Evolutionary conservation across 2,797 vertebrate genomes (phyloP), one percentile per base, ranked within the genome.

Genomic region (Brotula barbata): DNA sequence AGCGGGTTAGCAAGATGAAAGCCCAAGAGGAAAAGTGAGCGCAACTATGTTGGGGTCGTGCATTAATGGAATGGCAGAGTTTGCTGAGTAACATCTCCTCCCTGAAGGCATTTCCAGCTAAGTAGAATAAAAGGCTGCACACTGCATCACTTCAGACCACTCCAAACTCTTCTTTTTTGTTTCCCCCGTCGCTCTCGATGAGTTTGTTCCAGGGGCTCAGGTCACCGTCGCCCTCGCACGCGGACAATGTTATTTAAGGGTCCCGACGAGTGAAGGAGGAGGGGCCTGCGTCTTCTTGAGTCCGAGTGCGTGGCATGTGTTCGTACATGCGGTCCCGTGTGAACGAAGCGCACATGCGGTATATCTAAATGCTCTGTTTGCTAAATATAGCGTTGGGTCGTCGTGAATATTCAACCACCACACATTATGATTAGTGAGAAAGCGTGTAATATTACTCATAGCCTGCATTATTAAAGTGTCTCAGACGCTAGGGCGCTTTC

Each of bases 121-220:
- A 88, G 80, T 82, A 82, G 84, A 85, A 70, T 80, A 86, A 80
- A 79, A 85, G 61, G 76, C 65, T 69, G 68, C 82, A 73, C 86
- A 86, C 80, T 78, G 71, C 82, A 86, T 89, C 85, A 85, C 79
- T 73, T 81, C 73, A 71, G 8, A 70, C 77, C 78, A 71, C n/a
- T n/a, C n/a, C n/a, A n/a, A n/a, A n/a, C n/a, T n/a, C 72, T 81
- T 55, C 68, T 63, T 20, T 45, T 59, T 28, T 54, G 62, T 64
- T 48, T 20, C n/a, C 12, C 36, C 44, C 62, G 75, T 52, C 63
- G 74, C 73, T 81, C 71, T 57, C 72, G 84, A 84, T 82, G 61
- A 82, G 75, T 85, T 85, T 82, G 70, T 88, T 85, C 69, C 77
- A 62, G 73, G 73, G 71, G 78, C 80, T 85, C 75, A 70, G 87